Percentiles rank a stretch among this genome's conserved stretches.
phyloP scores from a whole-genome alignment of 1,140 invertebrate species.

The Holcopasites calliopsidis region DNA sequence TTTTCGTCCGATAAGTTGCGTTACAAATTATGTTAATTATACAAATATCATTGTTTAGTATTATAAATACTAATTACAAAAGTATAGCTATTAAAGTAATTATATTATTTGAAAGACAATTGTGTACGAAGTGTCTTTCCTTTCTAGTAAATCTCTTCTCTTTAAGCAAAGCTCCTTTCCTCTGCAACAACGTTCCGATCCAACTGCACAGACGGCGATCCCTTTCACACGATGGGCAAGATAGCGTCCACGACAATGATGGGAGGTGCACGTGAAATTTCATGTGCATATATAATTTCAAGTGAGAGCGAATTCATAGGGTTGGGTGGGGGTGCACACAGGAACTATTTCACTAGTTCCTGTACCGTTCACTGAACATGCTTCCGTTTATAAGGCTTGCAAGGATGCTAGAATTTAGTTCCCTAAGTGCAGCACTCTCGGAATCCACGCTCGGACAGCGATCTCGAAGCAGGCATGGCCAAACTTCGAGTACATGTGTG shows the following conservation, averaged over 20 bases:
- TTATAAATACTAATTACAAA: too few species aligned
- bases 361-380: slow-evolving; percentile 62
- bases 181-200: too few species aligned
- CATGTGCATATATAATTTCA: slow-evolving; percentile 26
- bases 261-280: slow-evolving; percentile 25
- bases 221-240: neutral
- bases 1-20: too few species aligned
- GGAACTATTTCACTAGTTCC: slow-evolving; percentile 43
- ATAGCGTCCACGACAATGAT: slow-evolving; percentile 15
- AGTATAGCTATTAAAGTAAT: too few species aligned
- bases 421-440: neutral
- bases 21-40: too few species aligned
- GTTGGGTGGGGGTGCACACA: slow-evolving; percentile 35
- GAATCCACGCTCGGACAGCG: neutral
- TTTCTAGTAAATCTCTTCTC: too few species aligned
- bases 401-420: slow-evolving; percentile 52
- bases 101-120: too few species aligned
- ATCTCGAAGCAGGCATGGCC: slow-evolving; percentile 18
- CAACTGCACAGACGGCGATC: neutral
- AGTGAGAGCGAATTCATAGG: slow-evolving; percentile 49
- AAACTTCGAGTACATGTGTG: slow-evolving; percentile 45
- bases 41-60: too few species aligned
- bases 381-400: slow-evolving; percentile 66
- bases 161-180: neutral
- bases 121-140: too few species aligned